Evolutionary conservation across 2,797 vertebrate genomes (phyloP), one percentile per base, ranked within the genome.

Genomic region (Trematomus bernacchii): DNA sequence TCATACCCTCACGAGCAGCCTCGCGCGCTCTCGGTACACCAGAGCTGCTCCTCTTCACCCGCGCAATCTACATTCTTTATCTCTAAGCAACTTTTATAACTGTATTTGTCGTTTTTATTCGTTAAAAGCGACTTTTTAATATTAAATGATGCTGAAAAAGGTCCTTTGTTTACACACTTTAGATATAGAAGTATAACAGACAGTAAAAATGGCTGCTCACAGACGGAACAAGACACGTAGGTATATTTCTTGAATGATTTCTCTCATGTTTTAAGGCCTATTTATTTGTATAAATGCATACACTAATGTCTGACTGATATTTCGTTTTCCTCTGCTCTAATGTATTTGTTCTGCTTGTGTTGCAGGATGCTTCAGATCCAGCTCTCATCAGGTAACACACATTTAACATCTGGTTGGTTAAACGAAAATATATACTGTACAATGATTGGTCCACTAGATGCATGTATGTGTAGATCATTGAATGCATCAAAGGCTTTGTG

Each of bases 21-120:
- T 66, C 71, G 81, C 89, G 87, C 91, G 80, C 73, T 80, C 83
- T 61, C 60, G 50, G 33, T 12, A 10, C 10, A 76, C 48, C 73
- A 82, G 71, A 84, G 10, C 74, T 53, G 79, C 76, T 80, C 54
- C 54, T 72, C 71, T 48, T 60, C 46, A 62, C 48, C 79, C 61
- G 74, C 80, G 77, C 83, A 79, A 37, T 37, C 37, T 40, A 3
- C 18, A 8, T 50, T 50, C 62, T 44, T 9, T 23, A 3, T 33
- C 3, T 44, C 30, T 47, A 11, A 43, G 9, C 3, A 4, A 13
- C 0, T 7, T 6, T 23, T 53, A 40, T 0, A 21, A 19, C 0
- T 1, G 6, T 7, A 16, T 43, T 0, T 19, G 7, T 51, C 13
- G 10, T 0, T 9, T 65, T 44, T 18, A 15, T 76, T 76, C 72